Evolutionary conservation across 2,113 vertebrate species (phyloP).

Genomic region (Colinus virginianus): DNA sequence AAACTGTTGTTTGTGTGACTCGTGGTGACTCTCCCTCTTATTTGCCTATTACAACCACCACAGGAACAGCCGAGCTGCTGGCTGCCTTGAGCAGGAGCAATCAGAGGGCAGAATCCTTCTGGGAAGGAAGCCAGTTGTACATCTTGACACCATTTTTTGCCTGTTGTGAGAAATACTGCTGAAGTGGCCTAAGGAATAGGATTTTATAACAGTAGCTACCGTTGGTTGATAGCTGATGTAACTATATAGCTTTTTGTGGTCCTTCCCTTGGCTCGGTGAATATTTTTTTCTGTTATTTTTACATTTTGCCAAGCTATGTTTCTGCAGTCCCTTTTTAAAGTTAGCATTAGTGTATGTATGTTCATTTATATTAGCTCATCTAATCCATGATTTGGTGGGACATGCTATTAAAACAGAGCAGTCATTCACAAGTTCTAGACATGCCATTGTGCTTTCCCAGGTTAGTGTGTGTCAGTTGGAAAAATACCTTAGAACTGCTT

Average conservation of each 20-base stretch:
- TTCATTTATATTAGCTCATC: neutral
- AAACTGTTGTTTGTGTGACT: neutral
- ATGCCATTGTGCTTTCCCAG: neutral
- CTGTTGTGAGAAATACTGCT: neutral
- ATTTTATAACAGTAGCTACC: neutral
- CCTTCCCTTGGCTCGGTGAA: neutral
- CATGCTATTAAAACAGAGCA: neutral
- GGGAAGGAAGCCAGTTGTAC: neutral
- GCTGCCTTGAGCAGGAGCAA: neutral
- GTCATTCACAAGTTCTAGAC: rapidly evolving
- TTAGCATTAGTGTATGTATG: neutral
- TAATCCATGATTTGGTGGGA: neutral
- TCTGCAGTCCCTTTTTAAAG: neutral
- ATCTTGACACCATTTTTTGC: neutral
- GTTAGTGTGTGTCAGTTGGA: neutral
- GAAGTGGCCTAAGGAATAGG: neutral
- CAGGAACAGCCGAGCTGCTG: neutral
- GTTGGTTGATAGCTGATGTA: neutral
- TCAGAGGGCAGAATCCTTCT: neutral
- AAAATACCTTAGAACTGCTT: neutral
- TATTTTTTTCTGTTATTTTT: conserved; percentile 22
- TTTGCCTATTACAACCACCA: neutral
- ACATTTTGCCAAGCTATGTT: neutral
- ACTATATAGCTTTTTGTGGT: neutral
- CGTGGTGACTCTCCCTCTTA: neutral